Conservation (phyloP, 2,888 invertebrate genomes). For the Tenthredo scrophulariae region DNA sequence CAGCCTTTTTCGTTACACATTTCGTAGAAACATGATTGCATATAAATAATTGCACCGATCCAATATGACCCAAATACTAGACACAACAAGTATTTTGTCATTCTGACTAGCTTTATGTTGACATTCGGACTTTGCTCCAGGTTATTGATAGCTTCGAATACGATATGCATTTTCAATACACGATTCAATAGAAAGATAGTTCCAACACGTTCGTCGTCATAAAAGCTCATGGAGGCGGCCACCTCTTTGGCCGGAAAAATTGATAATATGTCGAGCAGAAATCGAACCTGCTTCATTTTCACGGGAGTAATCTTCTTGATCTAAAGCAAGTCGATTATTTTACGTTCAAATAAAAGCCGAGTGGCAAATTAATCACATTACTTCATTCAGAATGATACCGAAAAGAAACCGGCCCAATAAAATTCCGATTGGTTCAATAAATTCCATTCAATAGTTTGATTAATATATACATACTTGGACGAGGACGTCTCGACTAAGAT, state of each 20-base stretch:
- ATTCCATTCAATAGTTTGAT: not conserved
- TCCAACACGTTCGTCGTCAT: slow-evolving; percentile 27
- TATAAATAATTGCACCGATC: slow-evolving; percentile 44
- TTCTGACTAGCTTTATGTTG: slow-evolving; percentile 35
- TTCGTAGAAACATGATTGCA: slow-evolving; percentile 43
- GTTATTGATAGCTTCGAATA: slow-evolving; percentile 25
- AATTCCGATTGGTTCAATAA: not conserved
- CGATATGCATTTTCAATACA: slow-evolving; percentile 41
- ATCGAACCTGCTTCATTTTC: slow-evolving; percentile 38
- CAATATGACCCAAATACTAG: slow-evolving; percentile 44
- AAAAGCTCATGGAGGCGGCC: slow-evolving; percentile 29
- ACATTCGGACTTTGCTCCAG: slow-evolving; percentile 38
- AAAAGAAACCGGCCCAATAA: not conserved
- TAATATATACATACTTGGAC: slow-evolving; percentile 5
- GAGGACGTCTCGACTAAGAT: slow-evolving; percentile 25
- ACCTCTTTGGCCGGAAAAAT: slow-evolving; percentile 34
- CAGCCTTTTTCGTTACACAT: not conserved
- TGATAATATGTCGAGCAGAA: slow-evolving; percentile 40
- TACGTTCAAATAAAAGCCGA: not conserved
- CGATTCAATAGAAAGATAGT: slow-evolving; percentile 48
- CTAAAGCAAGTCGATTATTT: not conserved
- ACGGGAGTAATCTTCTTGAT: slow-evolving; percentile 27
- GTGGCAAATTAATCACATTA: not conserved
- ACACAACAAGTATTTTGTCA: slow-evolving; percentile 38
- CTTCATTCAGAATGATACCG: not conserved